Conservation (phyloP, 2,888 invertebrate species). For the Zaprionus obscuricornis region DNA sequence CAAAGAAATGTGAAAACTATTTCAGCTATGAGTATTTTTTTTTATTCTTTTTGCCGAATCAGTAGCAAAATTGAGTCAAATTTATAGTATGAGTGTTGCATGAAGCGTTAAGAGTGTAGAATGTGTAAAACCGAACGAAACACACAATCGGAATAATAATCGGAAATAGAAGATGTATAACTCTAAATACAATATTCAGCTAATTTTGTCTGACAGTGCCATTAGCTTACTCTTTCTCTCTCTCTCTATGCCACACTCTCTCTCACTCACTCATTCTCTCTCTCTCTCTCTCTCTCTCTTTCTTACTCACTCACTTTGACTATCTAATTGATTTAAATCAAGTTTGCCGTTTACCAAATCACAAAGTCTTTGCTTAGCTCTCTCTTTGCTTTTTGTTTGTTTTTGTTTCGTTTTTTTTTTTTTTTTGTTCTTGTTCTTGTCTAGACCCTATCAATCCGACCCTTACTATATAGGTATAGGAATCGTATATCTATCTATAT, state of each 20-base stretch:
- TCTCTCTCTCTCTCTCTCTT: too few species aligned
- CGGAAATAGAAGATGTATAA: constrained; percentile 32
- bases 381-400: too few species aligned
- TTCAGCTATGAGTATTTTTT: too few species aligned
- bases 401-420: too few species aligned
- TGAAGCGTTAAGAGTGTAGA: background rate
- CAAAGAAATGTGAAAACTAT: constrained; percentile 19
- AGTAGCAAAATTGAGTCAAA: constrained; percentile 32
- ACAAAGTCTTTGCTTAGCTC: constrained; percentile 42
- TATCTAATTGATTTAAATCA: constrained; percentile 79
- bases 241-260: too few species aligned
- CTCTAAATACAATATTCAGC: constrained; percentile 67
- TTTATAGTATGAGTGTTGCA: too few species aligned
- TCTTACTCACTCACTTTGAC: too few species aligned
- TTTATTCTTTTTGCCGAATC: constrained; percentile 22
- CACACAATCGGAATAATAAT: constrained; percentile 5
- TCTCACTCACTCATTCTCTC: too few species aligned
- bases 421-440: too few species aligned
- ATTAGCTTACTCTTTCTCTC: too few species aligned
- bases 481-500: too few species aligned
- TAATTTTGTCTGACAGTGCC: constrained; percentile 69
- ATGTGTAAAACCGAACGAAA: constrained; percentile 3
- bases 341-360: constrained; percentile 59
- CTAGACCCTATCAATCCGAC: constrained; percentile 61
- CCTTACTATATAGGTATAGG: background rate